phyloP scores from a whole-genome alignment of 2,888 invertebrate species.

The Yponomeuta malinellus region DNA sequence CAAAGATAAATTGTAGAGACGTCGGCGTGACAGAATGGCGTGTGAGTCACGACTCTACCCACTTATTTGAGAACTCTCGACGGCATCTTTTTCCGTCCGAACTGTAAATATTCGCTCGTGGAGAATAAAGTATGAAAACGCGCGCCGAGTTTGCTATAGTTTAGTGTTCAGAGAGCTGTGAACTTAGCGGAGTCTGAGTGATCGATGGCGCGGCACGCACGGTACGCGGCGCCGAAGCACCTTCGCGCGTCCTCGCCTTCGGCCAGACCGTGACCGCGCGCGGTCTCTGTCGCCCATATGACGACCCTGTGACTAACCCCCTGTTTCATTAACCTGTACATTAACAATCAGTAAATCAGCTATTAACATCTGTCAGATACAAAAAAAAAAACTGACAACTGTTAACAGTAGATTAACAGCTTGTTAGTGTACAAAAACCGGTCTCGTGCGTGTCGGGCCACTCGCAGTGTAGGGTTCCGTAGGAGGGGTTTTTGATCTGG shows the following conservation, averaged over 20 bases:
- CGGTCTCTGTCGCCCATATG: background rate
- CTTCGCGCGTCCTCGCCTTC: slow-evolving; percentile 30
- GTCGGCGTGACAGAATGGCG: slow-evolving; percentile 12
- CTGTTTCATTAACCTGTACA: no score
- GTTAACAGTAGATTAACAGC: no score
- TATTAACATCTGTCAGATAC: no score
- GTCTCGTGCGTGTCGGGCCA: no score
- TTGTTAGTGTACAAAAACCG: no score
- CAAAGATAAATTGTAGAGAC: slow-evolving; percentile 5
- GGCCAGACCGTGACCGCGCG: slow-evolving; percentile 36
- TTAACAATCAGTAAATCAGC: no score
- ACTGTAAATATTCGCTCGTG: background rate
- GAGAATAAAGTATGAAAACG: background rate
- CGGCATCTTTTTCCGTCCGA: background rate
- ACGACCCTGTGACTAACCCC: background rate
- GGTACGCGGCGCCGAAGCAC: slow-evolving; percentile 26
- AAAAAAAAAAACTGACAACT: no score
- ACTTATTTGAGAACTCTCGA: background rate
- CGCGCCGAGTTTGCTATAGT: background rate
- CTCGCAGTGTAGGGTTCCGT: no score
- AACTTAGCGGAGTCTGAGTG: background rate
- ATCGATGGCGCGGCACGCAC: slow-evolving; percentile 26
- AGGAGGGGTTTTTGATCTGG: no score
- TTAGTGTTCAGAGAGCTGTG: background rate
- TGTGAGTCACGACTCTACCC: slow-evolving; percentile 13